Evolutionary conservation across 2,888 invertebrate genomes (phyloP), one percentile per base, ranked within the genome.

Genomic region (Nudaria mundana): DNA sequence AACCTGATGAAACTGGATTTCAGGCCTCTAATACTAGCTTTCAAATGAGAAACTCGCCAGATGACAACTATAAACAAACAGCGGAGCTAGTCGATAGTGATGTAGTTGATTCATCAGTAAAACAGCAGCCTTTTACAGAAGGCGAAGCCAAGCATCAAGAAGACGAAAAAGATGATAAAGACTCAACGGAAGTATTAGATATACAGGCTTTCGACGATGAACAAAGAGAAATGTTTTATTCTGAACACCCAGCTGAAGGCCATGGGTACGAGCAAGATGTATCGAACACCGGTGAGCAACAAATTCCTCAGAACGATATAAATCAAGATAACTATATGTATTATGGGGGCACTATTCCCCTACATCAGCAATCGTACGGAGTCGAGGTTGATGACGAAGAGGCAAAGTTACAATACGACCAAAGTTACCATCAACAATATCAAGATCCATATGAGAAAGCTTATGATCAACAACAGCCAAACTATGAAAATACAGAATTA

Each of bases 381-480:
- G 42, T 22, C 3, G 75, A 76, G 49, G 51, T 73, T 48, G 77
- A 79, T 44, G 68, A 78, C 30, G 76, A 73, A 44, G 81, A 76
- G 48, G 50, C 73, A 8, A 58, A 63, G n/a, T 65, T 73, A 42
- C 66, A 52, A 4, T 82, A 81, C 42, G 83, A 85, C 49, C 80
- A 69, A 41, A 69, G 52, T 49, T 84, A 83, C 37, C 71, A 73
- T 44, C 70, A 82, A 43, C 82, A 85, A 52, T 81, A 83, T 50
- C 40, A 46, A 3, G 42, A 33, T 20, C 15, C 40, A 10, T 56
- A 65, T 36, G 56, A 59, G 32, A 51, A 52, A 33, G 52, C 38
- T 13, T 65, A 66, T 44, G 48, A 55, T 29, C 46, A 53, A 7
- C 40, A 53, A 5, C 40, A 49, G 23, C 36, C 29, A 22, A 36